Evolutionary conservation across 2,888 invertebrate genomes (phyloP).

Genomic region (Chalcis sispes): DNA sequence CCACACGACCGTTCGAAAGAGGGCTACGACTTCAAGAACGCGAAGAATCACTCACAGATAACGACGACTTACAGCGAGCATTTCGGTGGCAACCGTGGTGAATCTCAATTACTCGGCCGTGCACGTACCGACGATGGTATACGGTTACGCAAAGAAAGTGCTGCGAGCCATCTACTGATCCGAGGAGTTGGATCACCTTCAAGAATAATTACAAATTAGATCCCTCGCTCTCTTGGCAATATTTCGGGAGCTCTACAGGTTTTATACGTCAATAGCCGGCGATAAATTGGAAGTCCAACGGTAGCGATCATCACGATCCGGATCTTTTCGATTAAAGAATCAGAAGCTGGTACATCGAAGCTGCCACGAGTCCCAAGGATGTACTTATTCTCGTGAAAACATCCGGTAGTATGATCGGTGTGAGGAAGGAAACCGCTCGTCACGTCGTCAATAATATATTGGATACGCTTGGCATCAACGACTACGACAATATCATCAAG

Average conservation of each 20-base stretch:
- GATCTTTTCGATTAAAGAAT: constrained; percentile 97
- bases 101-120: constrained; percentile 91
- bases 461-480: constrained; percentile 97
- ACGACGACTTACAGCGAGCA: constrained; percentile 83
- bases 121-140: constrained; percentile 97
- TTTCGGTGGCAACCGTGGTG: constrained; percentile 81
- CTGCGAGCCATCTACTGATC: constrained; percentile 97
- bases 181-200: constrained; percentile 92
- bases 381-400: constrained; percentile 90
- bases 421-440: constrained; percentile 91
- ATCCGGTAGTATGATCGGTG: constrained; percentile 94
- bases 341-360: constrained; percentile 97
- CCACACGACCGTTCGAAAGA: constrained; percentile 62
- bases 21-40: constrained; percentile 68
- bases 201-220: constrained; percentile 75
- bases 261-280: constrained; percentile 98
- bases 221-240: constrained; percentile 93
- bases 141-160: constrained; percentile 91
- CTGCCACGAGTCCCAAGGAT: constrained; percentile 98
- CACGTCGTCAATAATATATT: constrained; percentile 92
- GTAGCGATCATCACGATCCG: constrained; percentile 76
- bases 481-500: constrained; percentile 97
- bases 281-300: constrained; percentile 87
- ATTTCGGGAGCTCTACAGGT: constrained; percentile 97
- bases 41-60: constrained; percentile 78